Conservation (phyloP, 2,888 invertebrate genomes). For the Zootermopsis nevadensis region DNA sequence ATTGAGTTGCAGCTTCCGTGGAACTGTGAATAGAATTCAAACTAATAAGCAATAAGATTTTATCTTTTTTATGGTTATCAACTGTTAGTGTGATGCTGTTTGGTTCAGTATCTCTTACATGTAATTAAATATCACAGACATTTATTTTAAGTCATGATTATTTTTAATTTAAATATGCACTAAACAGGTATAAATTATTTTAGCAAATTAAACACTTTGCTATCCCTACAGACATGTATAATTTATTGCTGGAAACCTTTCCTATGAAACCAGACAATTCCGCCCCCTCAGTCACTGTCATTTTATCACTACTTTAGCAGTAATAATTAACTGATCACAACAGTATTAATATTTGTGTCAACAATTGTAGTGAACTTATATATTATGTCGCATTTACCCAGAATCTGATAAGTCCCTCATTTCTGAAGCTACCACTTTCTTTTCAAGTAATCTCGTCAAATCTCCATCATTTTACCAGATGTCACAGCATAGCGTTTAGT, state of each 20-base stretch:
- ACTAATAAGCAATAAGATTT: constrained; percentile 40
- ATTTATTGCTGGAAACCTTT: not conserved
- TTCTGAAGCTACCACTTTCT: no score
- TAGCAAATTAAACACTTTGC: constrained; percentile 43
- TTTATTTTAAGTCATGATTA: constrained; percentile 28
- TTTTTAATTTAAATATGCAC: constrained; percentile 37
- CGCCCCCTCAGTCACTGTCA: no score
- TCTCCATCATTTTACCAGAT: no score
- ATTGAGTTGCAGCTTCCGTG: constrained; percentile 29
- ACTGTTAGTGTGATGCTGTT: constrained; percentile 19
- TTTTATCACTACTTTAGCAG: no score
- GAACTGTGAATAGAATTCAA: constrained; percentile 31
- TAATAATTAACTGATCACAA: no score
- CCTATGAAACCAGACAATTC: not conserved
- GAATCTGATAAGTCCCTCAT: no score
- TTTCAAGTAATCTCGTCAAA: no score
- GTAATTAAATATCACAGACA: constrained; percentile 15
- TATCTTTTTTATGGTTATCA: constrained; percentile 20
- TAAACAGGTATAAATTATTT: constrained; percentile 43
- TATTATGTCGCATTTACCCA: no score
- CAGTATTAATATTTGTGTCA: no score
- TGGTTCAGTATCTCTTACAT: constrained; percentile 8
- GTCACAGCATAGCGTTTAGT: no score
- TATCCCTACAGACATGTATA: constrained; percentile 1
- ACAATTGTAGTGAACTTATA: no score